Percentiles rank a stretch among this genome's conserved stretches.
Evolutionary conservation across 2,797 vertebrate genomes (phyloP).

Genomic region (Pangasius macronema): DNA sequence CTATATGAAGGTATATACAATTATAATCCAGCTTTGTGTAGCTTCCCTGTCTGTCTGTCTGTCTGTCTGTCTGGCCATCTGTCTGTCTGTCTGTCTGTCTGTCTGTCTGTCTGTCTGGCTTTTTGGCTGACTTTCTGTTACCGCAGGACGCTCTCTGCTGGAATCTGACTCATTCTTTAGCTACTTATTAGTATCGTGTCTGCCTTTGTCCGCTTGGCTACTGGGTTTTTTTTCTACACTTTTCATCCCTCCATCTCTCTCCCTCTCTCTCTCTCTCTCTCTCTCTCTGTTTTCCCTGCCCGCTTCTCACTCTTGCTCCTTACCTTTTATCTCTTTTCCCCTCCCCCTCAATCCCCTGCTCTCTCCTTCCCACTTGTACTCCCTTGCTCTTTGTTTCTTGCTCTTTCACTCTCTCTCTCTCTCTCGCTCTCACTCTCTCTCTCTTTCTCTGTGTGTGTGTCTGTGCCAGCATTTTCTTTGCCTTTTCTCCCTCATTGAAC

Average conservation of each 20-base stretch:
- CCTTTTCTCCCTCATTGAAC: neutral
- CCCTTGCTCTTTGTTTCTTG: slow-evolving; percentile 2
- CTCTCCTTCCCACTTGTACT: slow-evolving; percentile 14
- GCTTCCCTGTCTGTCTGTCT: slow-evolving; percentile 63
- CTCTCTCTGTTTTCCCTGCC: neutral
- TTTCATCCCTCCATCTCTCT: neutral
- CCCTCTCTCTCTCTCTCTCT: neutral
- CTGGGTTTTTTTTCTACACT: neutral
- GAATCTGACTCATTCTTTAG: slow-evolving; percentile 42
- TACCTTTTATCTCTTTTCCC: slow-evolving; percentile 30
- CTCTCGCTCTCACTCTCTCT: slow-evolving; percentile 43
- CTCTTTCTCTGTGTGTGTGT: slow-evolving; percentile 51
- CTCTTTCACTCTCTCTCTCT: neutral
- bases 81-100: slow-evolving; percentile 28
- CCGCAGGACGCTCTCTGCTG: slow-evolving; percentile 30
- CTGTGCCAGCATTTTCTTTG: slow-evolving; percentile 23
- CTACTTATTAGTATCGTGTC: slow-evolving; percentile 27
- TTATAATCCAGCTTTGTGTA: slow-evolving; percentile 70
- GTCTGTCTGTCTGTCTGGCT: slow-evolving; percentile 52
- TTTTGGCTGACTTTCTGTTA: slow-evolving; percentile 58
- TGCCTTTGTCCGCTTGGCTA: slow-evolving; percentile 39
- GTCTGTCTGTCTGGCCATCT: slow-evolving; percentile 28
- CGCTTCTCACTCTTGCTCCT: neutral
- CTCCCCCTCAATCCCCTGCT: slow-evolving; percentile 22
- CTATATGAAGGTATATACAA: slow-evolving; percentile 95